Percentiles rank a stretch among this genome's conserved stretches.
Evolutionary conservation across 2,797 vertebrate genomes (phyloP).

Genomic region (Poeciliopsis paucimaculata): DNA sequence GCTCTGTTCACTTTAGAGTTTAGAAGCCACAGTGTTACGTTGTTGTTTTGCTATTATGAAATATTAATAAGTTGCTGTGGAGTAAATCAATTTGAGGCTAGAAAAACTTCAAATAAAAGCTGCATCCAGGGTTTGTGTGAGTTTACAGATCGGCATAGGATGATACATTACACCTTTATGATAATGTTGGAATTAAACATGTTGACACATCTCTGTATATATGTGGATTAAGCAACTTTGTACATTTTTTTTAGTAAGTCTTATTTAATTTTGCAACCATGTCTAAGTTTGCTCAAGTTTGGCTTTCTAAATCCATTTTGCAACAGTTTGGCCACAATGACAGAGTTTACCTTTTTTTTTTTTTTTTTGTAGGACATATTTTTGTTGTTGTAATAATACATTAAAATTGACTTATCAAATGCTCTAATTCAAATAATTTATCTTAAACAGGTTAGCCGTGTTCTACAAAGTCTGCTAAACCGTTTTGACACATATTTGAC

Average conservation of each 20-base stretch:
- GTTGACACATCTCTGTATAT: not conserved
- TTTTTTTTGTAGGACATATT: not conserved
- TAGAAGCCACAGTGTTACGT: conserved; percentile 10
- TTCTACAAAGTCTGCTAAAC: not conserved
- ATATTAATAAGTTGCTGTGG: conserved; percentile 19
- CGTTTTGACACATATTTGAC: not conserved
- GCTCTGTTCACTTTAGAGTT: conserved; percentile 26
- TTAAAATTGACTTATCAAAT: not conserved
- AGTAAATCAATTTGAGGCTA: conserved; percentile 19
- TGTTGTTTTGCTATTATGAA: conserved; percentile 1
- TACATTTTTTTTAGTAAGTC: not conserved
- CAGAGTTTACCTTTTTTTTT: no score
- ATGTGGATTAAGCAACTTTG: not conserved
- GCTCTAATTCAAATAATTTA: not conserved
- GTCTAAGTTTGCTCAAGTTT: not conserved
- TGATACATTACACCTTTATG: not conserved
- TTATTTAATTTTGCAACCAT: not conserved
- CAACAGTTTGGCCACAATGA: not conserved
- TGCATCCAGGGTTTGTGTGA: not conserved
- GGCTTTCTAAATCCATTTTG: not conserved
- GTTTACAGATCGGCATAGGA: not conserved
- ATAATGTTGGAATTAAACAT: not conserved
- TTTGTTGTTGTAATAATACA: not conserved
- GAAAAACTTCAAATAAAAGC: conserved; percentile 1
- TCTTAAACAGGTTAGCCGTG: not conserved